Percentiles rank a stretch among this genome's conserved stretches.
Evolutionary conservation across 2,888 invertebrate species (phyloP).

Genomic region (Mactromeris polynyma): DNA sequence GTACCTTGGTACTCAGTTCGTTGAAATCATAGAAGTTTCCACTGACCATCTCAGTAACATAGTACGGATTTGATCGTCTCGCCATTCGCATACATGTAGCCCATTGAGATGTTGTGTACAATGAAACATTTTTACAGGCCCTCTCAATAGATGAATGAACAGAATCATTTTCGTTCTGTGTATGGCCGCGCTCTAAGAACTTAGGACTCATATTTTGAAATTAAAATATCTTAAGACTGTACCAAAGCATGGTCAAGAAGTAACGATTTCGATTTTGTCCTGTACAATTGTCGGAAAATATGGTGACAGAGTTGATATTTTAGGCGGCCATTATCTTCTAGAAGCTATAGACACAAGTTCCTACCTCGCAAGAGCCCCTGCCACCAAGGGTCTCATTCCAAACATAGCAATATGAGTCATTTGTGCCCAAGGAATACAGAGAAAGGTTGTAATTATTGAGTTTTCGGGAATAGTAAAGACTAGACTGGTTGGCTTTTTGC

Average conservation of each 20-base stretch:
- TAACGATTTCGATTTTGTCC: not conserved
- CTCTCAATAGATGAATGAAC: no score
- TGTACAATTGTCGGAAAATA: conserved; percentile 30
- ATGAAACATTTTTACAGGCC: not conserved
- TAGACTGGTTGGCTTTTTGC: conserved; percentile 18
- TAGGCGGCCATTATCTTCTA: not conserved
- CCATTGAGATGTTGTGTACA: conserved; percentile 30
- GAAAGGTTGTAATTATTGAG: no score
- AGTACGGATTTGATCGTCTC: no score
- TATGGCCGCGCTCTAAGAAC: not conserved
- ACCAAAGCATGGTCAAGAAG: not conserved
- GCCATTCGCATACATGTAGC: conserved; percentile 12
- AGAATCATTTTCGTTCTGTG: no score
- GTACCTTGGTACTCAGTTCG: no score
- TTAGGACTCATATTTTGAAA: conserved; percentile 6
- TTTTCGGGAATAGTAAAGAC: conserved; percentile 29
- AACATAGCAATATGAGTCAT: conserved; percentile 24
- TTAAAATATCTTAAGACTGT: not conserved
- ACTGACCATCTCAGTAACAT: no score
- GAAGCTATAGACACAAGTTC: conserved; percentile 32
- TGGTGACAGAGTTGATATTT: conserved; percentile 15
- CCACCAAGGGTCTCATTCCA: conserved; percentile 32
- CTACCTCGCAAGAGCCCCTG: conserved; percentile 28
- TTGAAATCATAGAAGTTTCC: no score
- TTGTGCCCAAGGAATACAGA: conserved; percentile 14